Conservation (phyloP, 2,113 vertebrate genomes). For the Pandion haliaetus region DNA sequence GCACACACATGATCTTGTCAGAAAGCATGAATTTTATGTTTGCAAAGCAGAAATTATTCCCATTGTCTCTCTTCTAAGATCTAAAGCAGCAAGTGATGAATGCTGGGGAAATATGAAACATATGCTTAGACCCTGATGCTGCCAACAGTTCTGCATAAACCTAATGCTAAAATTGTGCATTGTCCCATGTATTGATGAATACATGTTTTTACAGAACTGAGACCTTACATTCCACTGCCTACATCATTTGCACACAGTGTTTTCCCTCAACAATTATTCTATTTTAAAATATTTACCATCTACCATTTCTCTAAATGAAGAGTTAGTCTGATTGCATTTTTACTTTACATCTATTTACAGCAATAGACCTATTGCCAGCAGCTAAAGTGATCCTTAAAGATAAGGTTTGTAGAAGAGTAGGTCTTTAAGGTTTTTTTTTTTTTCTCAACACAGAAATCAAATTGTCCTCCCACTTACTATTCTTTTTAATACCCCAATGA, state of each 20-base stretch:
- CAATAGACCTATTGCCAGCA: neutral
- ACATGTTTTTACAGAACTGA: neutral
- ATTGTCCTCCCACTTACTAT: neutral
- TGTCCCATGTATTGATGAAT: neutral
- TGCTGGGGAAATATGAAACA: neutral
- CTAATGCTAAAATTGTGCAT: neutral
- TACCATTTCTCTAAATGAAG: neutral
- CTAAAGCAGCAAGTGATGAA: neutral
- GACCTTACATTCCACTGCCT: neutral
- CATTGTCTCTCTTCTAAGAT: neutral
- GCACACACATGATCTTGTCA: neutral
- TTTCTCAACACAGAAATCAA: neutral
- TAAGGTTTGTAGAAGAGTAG: neutral
- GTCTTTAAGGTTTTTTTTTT: neutral
- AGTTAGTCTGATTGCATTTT: neutral
- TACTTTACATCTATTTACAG: neutral
- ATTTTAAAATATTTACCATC: neutral
- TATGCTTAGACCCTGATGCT: neutral
- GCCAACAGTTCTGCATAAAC: neutral
- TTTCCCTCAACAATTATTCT: neutral
- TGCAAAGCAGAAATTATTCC: neutral
- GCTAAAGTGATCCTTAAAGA: neutral
- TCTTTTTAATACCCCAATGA: neutral
- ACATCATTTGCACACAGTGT: neutral
- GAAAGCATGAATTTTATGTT: neutral